These are phyloP conservation scores for Rhabditoides inermis DNA, from an alignment of 2,888 invertebrate species.

Conservation along the genomic window DNA sequence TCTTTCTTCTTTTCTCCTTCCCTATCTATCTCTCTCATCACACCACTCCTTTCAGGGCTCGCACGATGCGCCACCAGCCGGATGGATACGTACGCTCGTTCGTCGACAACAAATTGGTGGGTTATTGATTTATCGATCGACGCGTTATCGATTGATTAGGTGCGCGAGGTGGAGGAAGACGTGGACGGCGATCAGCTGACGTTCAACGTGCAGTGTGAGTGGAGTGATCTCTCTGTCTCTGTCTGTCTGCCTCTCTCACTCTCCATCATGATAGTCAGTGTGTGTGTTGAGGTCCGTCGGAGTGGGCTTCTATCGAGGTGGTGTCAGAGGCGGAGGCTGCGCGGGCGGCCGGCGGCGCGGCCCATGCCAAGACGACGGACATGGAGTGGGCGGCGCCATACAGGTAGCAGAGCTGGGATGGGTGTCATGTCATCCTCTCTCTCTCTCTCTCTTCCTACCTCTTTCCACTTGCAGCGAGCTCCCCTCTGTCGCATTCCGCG, in stretches of 20 bases:
- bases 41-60: constrained; percentile 11
- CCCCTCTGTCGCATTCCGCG: too few species aligned
- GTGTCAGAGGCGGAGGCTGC: constrained; percentile 20
- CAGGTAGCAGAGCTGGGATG: too few species aligned
- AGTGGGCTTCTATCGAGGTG: constrained; percentile 30
- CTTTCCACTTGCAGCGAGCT: too few species aligned
- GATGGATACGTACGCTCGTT: constrained; percentile 34
- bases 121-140: too few species aligned
- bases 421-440: too few species aligned
- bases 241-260: too few species aligned
- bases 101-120: constrained; percentile 36
- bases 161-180: constrained; percentile 31
- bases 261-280: too few species aligned
- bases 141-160: too few species aligned
- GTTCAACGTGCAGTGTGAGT: constrained; percentile 31
- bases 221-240: too few species aligned
- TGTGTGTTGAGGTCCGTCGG: constrained; percentile 24
- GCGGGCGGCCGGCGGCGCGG: too few species aligned
- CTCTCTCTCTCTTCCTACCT: too few species aligned
- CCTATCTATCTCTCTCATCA: background rate
- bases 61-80: constrained; percentile 38
- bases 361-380: constrained; percentile 18
- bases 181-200: constrained; percentile 34
- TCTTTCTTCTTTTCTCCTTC: background rate
- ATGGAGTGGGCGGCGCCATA: constrained; percentile 30